Evolutionary conservation across 2,797 vertebrate species (phyloP), one percentile per base, ranked within the genome.

Genomic region (Gymnopithys bicolor): DNA sequence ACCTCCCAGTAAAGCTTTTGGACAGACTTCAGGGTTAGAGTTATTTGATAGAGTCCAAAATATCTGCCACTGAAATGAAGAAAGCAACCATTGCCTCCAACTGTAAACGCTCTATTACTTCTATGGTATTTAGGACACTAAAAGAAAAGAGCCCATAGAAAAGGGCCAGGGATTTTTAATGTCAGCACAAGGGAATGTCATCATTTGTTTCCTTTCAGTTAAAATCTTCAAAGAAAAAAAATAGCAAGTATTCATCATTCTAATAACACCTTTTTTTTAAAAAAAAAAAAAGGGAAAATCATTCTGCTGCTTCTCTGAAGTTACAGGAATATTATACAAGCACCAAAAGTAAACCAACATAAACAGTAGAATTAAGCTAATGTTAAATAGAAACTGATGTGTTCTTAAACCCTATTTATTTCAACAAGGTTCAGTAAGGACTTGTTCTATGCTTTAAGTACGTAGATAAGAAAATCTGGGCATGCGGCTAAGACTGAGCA

Each of bases 21-120:
- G 60, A 70, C 76, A 70, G 25, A 16, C 49, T 89, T 81, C 27
- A 75, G 53, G 43, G 43, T 90, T 81, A 69, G 85, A 92, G 89
- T 86, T 55, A 39, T 80, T 75, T 85, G 24, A 33, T 37, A 37
- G 37, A 84, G 33, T 79, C 87, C 78, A 77, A 80, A 87, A 62
- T 77, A 64, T 60, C 41, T 89, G 73, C 22, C 89, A 87, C 84
- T 83, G 84, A 93, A 93, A 64, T 70, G 53, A 80, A 70, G 71
- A 79, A 91, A 92, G 49, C n/a, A 93, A 59, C 28, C 73, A 67
- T 63, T 87, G 84, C 93, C 82, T 94, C 76, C 62, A 93, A 92
- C 94, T 92, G 62, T 94, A 93, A 95, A 96, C 1, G 30, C 87
- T 94, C 92, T 95, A 75, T 92, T 96, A 81, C 91, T 81, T 85